Percentiles rank a stretch among this genome's conserved stretches.
These are phyloP conservation scores for Zelleria hepariella DNA, from an alignment of 2,888 invertebrate genomes.

Conservation along the genomic window DNA sequence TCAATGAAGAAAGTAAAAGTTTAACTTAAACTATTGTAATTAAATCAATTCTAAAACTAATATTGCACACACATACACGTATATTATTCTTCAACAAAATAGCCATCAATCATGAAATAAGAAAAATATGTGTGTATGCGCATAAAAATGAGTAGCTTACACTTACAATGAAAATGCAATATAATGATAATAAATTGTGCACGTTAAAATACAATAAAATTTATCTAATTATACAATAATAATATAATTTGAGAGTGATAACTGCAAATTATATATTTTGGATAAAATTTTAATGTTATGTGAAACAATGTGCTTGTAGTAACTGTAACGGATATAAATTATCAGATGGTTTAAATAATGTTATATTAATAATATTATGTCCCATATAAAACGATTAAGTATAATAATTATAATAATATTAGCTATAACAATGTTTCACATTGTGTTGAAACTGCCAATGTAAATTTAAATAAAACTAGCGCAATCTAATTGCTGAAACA, in stretches of 20 bases:
- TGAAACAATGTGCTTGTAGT: conserved; percentile 39
- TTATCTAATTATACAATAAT: conserved; percentile 61
- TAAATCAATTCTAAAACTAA: conserved; percentile 60
- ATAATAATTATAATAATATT: conserved; percentile 21
- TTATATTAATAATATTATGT: conserved; percentile 16
- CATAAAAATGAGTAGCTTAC: conserved; percentile 42
- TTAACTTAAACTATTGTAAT: conserved; percentile 43
- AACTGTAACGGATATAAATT: conserved; percentile 6
- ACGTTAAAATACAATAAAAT: conserved; percentile 65
- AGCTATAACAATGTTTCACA: conserved; percentile 55
- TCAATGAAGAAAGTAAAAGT: conserved; percentile 28
- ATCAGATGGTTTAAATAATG: conserved; percentile 5
- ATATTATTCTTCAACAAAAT: conserved; percentile 32
- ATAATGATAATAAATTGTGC: conserved; percentile 57
- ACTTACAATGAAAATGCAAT: conserved; percentile 58
- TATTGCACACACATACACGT: conserved; percentile 74
- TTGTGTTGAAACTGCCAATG: conserved; percentile 31
- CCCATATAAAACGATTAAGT: conserved; percentile 19
- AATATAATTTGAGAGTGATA: conserved; percentile 54
- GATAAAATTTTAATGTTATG: conserved; percentile 23
- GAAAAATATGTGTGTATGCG: conserved; percentile 67
- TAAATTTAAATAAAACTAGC: conserved; percentile 46
- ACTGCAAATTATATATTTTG: conserved; percentile 61
- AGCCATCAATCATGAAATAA: conserved; percentile 41
- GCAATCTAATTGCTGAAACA: conserved; percentile 64